These are phyloP conservation scores for Harmothoe impar DNA, from an alignment of 2,888 invertebrate genomes.

Conservation along the genomic window DNA sequence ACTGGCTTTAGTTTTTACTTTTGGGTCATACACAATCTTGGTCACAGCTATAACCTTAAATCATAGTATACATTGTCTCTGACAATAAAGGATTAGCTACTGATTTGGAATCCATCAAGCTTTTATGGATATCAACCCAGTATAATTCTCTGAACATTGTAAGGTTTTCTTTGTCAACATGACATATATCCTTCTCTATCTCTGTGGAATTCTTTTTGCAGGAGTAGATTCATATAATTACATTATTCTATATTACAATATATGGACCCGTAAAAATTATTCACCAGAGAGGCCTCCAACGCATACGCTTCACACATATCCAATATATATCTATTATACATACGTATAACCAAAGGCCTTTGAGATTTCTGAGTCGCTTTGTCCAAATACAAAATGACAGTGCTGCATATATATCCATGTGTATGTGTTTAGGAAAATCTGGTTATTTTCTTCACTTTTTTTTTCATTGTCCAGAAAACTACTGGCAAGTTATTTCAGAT, in stretches of 20 bases:
- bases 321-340: constrained; percentile 23
- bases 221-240: not conserved
- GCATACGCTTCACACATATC: not conserved
- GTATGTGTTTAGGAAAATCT: constrained; percentile 21
- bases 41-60: no score
- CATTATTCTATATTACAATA: not conserved
- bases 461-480: not conserved
- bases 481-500: constrained; percentile 36
- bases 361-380: constrained; percentile 32
- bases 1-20: not conserved
- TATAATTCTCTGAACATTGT: constrained; percentile 30
- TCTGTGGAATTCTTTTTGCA: constrained; percentile 20
- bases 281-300: not conserved
- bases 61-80: no score
- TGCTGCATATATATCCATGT: constrained; percentile 18
- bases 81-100: no score
- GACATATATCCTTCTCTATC: not conserved
- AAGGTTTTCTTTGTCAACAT: not conserved
- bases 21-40: no score
- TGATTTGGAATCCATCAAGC: not conserved
- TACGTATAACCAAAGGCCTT: not conserved
- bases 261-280: constrained; percentile 12
- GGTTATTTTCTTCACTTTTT: not conserved
- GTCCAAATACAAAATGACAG: constrained; percentile 10
- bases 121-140: constrained; percentile 28